These are phyloP conservation scores for Cremastobaeus sp. DNA, from an alignment of 2,888 invertebrate species.

Conservation along the genomic window DNA sequence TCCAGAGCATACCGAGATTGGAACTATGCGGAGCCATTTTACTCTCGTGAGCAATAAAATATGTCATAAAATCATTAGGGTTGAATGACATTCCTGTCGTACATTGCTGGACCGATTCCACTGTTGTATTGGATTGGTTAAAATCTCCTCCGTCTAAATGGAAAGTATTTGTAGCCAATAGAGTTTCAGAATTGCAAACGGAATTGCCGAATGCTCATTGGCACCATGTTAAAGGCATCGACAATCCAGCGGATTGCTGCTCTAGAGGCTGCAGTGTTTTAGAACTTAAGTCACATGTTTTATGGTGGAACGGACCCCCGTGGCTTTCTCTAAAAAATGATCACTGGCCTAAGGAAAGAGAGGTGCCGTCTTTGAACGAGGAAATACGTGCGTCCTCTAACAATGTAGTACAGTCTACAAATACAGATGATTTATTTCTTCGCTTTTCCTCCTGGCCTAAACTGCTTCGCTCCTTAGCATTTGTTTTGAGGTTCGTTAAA, in stretches of 20 bases:
- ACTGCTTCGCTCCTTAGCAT: too few species aligned
- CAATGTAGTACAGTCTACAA: too few species aligned
- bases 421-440: too few species aligned
- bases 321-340: not conserved
- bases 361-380: too few species aligned
- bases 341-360: too few species aligned
- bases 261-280: not conserved
- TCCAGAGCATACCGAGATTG: conserved; percentile 4
- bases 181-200: conserved; percentile 4
- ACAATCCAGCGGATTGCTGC: conserved; percentile 13
- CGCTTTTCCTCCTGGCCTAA: too few species aligned
- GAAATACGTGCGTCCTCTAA: too few species aligned
- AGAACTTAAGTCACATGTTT: not conserved
- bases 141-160: not conserved
- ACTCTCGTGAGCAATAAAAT: not conserved
- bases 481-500: too few species aligned
- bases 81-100: not conserved
- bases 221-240: not conserved
- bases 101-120: conserved; percentile 16
- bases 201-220: not conserved
- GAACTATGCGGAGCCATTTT: conserved; percentile 1
- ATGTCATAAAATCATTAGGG: not conserved
- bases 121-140: conserved; percentile 2
- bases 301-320: conserved; percentile 17
- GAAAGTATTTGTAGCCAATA: conserved; percentile 2